Evolutionary conservation across 1,140 invertebrate genomes (phyloP).

Genomic region (Pinna nobilis): DNA sequence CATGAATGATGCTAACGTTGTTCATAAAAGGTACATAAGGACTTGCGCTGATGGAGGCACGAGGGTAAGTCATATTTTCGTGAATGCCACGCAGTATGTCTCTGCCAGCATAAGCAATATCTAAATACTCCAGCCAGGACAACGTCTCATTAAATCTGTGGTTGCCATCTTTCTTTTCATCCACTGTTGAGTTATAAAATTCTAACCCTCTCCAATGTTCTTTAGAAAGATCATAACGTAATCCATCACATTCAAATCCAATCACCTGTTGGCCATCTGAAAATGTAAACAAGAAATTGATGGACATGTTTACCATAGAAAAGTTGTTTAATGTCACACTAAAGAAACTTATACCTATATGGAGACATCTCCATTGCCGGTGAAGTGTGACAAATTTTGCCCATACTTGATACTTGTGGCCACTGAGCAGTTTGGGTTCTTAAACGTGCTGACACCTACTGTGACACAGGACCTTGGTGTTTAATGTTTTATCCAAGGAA

Average conservation of each 20-base stretch:
- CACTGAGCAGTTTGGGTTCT: too few species aligned
- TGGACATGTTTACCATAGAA: too few species aligned
- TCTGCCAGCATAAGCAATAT: constrained; percentile 87
- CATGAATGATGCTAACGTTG: constrained; percentile 86
- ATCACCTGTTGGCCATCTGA: constrained; percentile 71
- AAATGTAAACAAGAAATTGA: constrained; percentile 25
- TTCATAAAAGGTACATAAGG: constrained; percentile 91
- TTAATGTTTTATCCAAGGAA: too few species aligned
- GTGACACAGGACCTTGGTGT: too few species aligned
- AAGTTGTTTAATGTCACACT: too few species aligned
- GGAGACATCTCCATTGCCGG: too few species aligned
- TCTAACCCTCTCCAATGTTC: constrained; percentile 72
- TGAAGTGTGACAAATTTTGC: too few species aligned
- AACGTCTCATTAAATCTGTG: constrained; percentile 79
- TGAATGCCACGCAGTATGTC: constrained; percentile 60
- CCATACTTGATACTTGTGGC: too few species aligned
- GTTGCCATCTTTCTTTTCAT: constrained; percentile 38
- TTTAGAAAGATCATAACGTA: constrained; percentile 59
- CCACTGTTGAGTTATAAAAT: constrained; percentile 71
- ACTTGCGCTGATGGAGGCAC: constrained; percentile 89
- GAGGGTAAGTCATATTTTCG: constrained; percentile 87
- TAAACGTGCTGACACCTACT: too few species aligned
- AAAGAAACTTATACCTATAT: too few species aligned
- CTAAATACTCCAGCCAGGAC: constrained; percentile 86
- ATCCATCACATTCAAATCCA: constrained; percentile 70